Evolutionary conservation across 2,113 vertebrate genomes (phyloP).

Genomic region (mouse (Mus musculus)): GRCm39 chr4:95016501-95017000

Average conservation of each 20-base stretch:
- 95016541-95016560: slow-evolving; percentile 21
- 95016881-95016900: background rate
- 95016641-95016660: background rate
- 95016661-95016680: slow-evolving; percentile 3
- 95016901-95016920: background rate
- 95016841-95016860: background rate
- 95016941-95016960: background rate
- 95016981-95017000: background rate
- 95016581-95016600: background rate
- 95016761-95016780: background rate
- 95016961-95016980: background rate
- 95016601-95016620: slow-evolving; percentile 15
- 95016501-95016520: background rate
- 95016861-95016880: no score
- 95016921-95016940: background rate
- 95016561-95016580: slow-evolving; percentile 30
- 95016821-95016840: background rate
- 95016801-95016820: background rate
- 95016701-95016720: background rate
- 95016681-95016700: background rate
- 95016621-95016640: background rate
- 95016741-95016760: background rate
- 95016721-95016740: background rate
- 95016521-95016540: slow-evolving; percentile 16
- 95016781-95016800: background rate